Evolutionary conservation across 1,140 invertebrate genomes (phyloP).

Genomic region (Rhagoletis pomonella): DNA sequence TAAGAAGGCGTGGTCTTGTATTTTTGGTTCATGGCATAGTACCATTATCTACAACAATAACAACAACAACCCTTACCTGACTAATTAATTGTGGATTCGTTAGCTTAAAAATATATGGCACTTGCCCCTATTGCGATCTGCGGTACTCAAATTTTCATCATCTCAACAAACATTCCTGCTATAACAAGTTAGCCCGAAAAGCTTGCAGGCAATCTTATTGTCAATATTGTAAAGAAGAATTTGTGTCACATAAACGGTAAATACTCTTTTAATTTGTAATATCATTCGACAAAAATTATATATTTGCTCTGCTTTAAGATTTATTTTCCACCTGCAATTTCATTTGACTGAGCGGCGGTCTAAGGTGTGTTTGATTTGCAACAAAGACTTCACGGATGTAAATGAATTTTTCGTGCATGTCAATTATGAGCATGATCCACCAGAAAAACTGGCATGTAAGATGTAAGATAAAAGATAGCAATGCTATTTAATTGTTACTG

Average conservation of each 20-base stretch:
- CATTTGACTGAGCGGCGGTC: conserved; percentile 68
- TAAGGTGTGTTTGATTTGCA: conserved; percentile 66
- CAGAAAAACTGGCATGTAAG: conserved; percentile 64
- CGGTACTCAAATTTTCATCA: conserved; percentile 67
- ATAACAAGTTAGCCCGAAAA: conserved; percentile 64
- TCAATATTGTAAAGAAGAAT: conserved; percentile 66
- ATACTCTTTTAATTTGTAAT: not conserved
- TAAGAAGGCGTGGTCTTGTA: no score
- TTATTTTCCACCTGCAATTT: conserved; percentile 70
- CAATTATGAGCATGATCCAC: conserved; percentile 66
- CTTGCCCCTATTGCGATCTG: conserved; percentile 66
- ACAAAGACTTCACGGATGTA: conserved; percentile 62
- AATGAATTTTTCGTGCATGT: conserved; percentile 69
- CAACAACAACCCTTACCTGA: no score
- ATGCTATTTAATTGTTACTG: no score
- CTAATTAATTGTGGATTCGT: not conserved
- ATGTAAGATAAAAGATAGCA: conserved; percentile 58
- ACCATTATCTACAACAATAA: no score
- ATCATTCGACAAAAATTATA: not conserved
- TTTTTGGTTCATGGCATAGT: no score
- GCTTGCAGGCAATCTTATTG: conserved; percentile 63
- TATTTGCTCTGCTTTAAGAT: conserved; percentile 58
- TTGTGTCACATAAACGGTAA: conserved; percentile 70
- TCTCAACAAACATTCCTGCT: conserved; percentile 71
- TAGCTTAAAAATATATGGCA: conserved; percentile 68